Evolutionary conservation across 2,888 invertebrate genomes (phyloP), one percentile per base, ranked within the genome.

Genomic region (Didymodactylos carnosus): DNA sequence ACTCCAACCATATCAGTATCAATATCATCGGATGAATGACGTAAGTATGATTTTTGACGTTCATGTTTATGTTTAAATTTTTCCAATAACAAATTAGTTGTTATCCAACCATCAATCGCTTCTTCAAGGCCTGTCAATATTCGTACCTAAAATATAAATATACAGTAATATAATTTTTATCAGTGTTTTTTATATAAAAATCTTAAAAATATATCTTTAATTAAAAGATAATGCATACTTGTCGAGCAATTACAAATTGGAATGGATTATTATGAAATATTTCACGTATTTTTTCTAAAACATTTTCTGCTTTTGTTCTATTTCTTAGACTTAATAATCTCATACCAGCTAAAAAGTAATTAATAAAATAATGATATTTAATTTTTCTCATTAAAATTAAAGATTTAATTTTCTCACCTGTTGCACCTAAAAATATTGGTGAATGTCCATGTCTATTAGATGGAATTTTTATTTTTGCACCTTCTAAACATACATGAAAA

Each of bases 381-480:
- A n/a, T n/a, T n/a, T n/a, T n/a, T n/a, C n/a, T n/a, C n/a, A n/a
- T n/a, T n/a, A n/a, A n/a, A n/a, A n/a, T n/a, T n/a, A n/a, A n/a
- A n/a, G n/a, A n/a, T n/a, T n/a, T n/a, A n/a, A n/a, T n/a, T n/a
- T n/a, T n/a, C n/a, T n/a, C n/a, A n/a, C n/a, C 86, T 13, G 86
- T 86, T 4, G 86, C 86, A 27, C 85, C 86, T 43, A 86, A 81
- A 76, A 82, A 84, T 10, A 86, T 78, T 13, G 82, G 81, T 3
- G 84, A 83, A 27, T 77, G 76, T 4, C 76, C 43, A 5, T 78
- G 75, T 39, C 80, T 78, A 19, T 79, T 77, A 4, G 73, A 62
- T 14, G 84, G 84, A 49, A 86, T 79, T 4, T 74, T 49, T 4
- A 70, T 71, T 62, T 78, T 78, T 0, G 83, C 82, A 41, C 79